A percentile compares a stretch with the other conserved stretches of the same genome.
phyloP scores from a whole-genome alignment of 2,797 vertebrate genomes.

The Hydrophis major region DNA sequence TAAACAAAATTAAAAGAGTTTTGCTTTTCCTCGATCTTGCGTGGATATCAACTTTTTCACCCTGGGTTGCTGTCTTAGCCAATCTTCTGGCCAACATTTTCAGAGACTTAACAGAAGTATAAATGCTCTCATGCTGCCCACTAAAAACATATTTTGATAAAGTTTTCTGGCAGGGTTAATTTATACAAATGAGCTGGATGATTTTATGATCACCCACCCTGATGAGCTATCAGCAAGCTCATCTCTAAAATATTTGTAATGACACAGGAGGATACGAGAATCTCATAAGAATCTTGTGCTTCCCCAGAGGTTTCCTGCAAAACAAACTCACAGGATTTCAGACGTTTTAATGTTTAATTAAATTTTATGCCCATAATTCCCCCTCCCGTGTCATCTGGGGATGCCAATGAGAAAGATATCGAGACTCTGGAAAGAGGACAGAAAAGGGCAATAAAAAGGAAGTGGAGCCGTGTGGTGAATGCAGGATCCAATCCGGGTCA shows the following conservation, averaged over 20 bases:
- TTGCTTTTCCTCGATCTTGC: no score
- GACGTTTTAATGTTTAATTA: neutral
- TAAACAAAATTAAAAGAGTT: no score
- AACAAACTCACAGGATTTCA: neutral
- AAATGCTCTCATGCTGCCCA: no score
- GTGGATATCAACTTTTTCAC: no score
- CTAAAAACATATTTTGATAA: no score
- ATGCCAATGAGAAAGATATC: neutral
- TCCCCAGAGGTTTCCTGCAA: neutral
- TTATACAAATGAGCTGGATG: neutral
- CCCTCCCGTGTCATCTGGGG: neutral
- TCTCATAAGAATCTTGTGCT: neutral
- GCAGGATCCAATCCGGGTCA: no score
- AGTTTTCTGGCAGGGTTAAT: neutral
- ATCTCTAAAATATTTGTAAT: neutral
- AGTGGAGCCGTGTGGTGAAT: no score
- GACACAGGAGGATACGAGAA: neutral
- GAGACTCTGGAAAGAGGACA: no score
- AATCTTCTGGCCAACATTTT: no score
- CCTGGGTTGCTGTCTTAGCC: no score
- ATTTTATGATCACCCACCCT: neutral
- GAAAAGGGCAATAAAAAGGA: no score
- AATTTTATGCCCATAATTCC: neutral
- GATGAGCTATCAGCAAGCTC: neutral
- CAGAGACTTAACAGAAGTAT: no score